Evolutionary conservation across 2,113 vertebrate species (phyloP).

Genomic region (Ammospiza caudacuta): DNA sequence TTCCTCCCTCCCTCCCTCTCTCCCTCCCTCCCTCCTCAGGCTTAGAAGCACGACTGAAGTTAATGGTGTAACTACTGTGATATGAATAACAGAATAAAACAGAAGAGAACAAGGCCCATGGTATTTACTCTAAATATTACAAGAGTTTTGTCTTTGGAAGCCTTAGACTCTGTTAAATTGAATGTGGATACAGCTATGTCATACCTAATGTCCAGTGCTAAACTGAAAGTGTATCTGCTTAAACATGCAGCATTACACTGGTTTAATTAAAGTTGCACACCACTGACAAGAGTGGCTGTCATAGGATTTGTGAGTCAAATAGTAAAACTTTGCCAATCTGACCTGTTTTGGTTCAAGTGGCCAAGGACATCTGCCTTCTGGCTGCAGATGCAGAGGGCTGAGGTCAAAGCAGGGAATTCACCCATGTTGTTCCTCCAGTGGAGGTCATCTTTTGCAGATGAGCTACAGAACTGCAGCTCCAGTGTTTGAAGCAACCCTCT

Average conservation of each 20-base stretch:
- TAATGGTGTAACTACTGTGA: background rate
- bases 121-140: background rate
- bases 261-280: background rate
- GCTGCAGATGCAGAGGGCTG: background rate
- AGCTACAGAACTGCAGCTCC: background rate
- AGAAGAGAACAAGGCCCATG: background rate
- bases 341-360: background rate
- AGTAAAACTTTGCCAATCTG: background rate
- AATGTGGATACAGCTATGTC: background rate
- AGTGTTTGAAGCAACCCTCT: background rate
- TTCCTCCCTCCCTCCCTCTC: background rate
- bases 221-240: background rate
- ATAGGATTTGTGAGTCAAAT: background rate
- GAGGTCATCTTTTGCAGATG: background rate
- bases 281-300: background rate
- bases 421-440: rapidly evolving
- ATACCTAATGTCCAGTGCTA: background rate
- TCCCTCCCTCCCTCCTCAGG: background rate
- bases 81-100: background rate
- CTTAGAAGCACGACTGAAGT: background rate
- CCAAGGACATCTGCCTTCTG: background rate
- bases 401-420: background rate
- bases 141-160: background rate
- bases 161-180: background rate
- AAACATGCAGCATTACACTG: background rate